phyloP scores from a whole-genome alignment of 2,888 invertebrate genomes.

The Punctoribates punctum region DNA sequence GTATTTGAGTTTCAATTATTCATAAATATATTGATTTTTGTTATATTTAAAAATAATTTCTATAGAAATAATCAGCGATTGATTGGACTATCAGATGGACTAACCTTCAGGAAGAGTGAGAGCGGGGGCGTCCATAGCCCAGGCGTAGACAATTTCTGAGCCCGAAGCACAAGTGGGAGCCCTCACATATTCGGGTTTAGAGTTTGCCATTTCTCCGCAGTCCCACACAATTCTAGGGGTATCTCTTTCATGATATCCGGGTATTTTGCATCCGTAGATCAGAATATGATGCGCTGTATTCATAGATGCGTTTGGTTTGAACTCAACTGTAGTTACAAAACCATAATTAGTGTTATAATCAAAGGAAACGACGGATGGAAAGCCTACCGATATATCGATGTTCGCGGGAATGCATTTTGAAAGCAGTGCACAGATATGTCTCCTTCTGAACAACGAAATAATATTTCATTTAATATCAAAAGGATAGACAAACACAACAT shows the following conservation, averaged over 20 bases:
- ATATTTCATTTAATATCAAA: constrained; percentile 41
- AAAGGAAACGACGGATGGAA: background rate
- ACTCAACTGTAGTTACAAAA: constrained; percentile 66
- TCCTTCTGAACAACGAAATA: constrained; percentile 67
- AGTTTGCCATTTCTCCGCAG: constrained; percentile 80
- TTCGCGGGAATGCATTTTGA: constrained; percentile 70
- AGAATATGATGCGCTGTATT: constrained; percentile 89
- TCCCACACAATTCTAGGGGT: constrained; percentile 60
- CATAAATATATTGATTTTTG: too few relatives aligned
- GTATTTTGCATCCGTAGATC: constrained; percentile 79
- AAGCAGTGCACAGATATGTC: constrained; percentile 83
- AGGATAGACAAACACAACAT: background rate
- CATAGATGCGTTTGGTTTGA: constrained; percentile 86
- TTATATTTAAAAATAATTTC: background rate
- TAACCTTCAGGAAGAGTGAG: constrained; percentile 68
- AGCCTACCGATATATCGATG: constrained; percentile 77
- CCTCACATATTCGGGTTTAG: constrained; percentile 6
- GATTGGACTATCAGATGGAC: background rate
- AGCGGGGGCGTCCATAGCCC: constrained; percentile 86
- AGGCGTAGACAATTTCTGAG: constrained; percentile 80
- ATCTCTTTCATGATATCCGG: constrained; percentile 70
- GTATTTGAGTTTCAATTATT: background rate
- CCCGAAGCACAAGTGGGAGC: constrained; percentile 46
- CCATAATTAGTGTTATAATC: background rate
- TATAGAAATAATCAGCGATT: too few relatives aligned